Conservation (phyloP, 1,140 invertebrate genomes). For the Caenorhabditis inopinata region DNA sequence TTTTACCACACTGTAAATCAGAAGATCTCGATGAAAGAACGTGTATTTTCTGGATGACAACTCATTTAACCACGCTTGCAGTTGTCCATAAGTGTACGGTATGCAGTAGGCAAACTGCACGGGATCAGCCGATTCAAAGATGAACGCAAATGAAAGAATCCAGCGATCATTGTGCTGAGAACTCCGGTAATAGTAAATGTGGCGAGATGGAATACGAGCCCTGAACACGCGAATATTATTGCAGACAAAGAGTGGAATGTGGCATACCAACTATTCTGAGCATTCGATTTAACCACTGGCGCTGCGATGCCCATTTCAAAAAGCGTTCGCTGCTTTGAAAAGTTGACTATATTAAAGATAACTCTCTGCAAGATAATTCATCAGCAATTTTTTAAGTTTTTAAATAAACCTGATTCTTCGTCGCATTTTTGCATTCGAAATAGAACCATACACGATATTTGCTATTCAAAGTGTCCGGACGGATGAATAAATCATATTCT, state of each 20-base stretch:
- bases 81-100: slow-evolving; percentile 88
- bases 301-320: slow-evolving; percentile 89
- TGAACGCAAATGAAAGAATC: slow-evolving; percentile 88
- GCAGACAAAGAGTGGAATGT: background rate
- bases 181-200: slow-evolving; percentile 91
- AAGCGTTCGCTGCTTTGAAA: slow-evolving; percentile 85
- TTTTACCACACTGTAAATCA: slow-evolving; percentile 76
- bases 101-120: slow-evolving; percentile 87
- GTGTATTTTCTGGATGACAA: slow-evolving; percentile 74
- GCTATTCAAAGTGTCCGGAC: slow-evolving; percentile 93
- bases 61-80: slow-evolving; percentile 80
- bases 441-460: slow-evolving; percentile 92
- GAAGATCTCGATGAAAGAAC: slow-evolving; percentile 74
- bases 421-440: slow-evolving; percentile 94
- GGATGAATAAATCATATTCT: slow-evolving; percentile 92
- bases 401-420: slow-evolving; percentile 80
- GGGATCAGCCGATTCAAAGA: slow-evolving; percentile 77
- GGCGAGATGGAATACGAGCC: slow-evolving; percentile 79
- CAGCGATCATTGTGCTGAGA: slow-evolving; percentile 85
- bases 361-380: slow-evolving; percentile 78
- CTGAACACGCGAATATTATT: slow-evolving; percentile 69
- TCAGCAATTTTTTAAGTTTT: no score
- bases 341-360: slow-evolving; percentile 94
- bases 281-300: slow-evolving; percentile 71
- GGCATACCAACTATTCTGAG: slow-evolving; percentile 45